A percentile compares a stretch with the other conserved stretches of the same genome.
Evolutionary conservation across 2,797 vertebrate species (phyloP).

Genomic region (Limosa lapponica): DNA sequence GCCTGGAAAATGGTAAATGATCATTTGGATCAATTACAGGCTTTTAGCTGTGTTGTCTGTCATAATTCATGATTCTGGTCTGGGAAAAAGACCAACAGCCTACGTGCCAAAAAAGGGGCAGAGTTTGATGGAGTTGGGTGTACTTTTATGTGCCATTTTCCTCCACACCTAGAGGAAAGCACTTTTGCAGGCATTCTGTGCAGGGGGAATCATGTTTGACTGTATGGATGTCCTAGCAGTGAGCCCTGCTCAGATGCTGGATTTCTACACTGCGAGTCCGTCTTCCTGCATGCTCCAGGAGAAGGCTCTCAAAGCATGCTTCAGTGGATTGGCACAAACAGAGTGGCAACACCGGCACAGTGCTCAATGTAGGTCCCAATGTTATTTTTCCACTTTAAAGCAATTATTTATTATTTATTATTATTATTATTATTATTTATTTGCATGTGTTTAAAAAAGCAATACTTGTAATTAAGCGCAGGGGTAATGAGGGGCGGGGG

Average conservation of each 20-base stretch:
- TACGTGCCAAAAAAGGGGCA: constrained; percentile 87
- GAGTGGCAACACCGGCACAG: constrained; percentile 94
- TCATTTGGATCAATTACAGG: constrained; percentile 86
- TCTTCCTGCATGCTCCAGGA: constrained; percentile 94
- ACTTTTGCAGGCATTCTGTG: constrained; percentile 81
- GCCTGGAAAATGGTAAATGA: constrained; percentile 85
- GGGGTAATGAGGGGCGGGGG: not conserved
- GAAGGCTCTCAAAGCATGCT: constrained; percentile 90
- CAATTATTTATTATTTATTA: not conserved
- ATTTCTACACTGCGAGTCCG: constrained; percentile 92
- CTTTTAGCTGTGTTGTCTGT: constrained; percentile 85
- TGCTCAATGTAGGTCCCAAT: constrained; percentile 91
- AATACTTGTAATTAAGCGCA: not conserved
- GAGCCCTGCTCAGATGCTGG: constrained; percentile 88
- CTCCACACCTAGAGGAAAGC: constrained; percentile 82
- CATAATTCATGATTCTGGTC: constrained; percentile 92
- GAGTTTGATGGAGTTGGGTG: constrained; percentile 98
- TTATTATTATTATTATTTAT: not conserved
- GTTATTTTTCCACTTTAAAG: constrained; percentile 71
- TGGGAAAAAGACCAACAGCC: constrained; percentile 89
- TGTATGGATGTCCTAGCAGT: constrained; percentile 93
- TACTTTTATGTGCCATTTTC: constrained; percentile 86
- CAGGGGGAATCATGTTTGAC: constrained; percentile 91
- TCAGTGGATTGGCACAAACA: constrained; percentile 90
- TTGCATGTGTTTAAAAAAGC: constrained; percentile 73